Conservation (phyloP, 1,140 invertebrate species). For the Stratiolaelaps scimitus region DNA sequence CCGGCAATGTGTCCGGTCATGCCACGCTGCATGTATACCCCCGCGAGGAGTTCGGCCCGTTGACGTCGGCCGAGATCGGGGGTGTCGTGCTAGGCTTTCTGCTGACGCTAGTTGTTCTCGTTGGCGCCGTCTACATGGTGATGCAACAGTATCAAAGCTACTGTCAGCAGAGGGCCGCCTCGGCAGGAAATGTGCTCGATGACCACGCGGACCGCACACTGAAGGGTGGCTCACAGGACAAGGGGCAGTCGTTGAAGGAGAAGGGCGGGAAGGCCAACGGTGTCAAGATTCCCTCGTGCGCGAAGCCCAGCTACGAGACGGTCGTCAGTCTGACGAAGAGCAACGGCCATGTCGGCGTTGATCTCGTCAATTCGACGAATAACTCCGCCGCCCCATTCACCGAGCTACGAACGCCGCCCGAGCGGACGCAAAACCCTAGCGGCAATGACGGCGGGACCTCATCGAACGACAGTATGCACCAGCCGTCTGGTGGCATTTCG, state of each 20-base stretch:
- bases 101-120: constrained; percentile 17
- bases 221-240: not conserved
- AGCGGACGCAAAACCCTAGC: too few relatives aligned
- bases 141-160: constrained; percentile 24
- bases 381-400: not conserved
- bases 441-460: too few relatives aligned
- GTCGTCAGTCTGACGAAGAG: not conserved
- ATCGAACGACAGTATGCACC: too few relatives aligned
- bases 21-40: constrained; percentile 63
- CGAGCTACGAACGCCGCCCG: not conserved
- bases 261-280: not conserved
- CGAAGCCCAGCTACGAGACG: constrained; percentile 17
- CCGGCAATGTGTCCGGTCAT: constrained; percentile 78
- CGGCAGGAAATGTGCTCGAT: not conserved
- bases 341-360: constrained; percentile 23
- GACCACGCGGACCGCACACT: too few relatives aligned
- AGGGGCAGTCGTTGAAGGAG: not conserved
- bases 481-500: too few relatives aligned
- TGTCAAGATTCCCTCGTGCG: not conserved
- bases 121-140: constrained; percentile 26
- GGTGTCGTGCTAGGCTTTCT: constrained; percentile 24
- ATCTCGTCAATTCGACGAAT: constrained; percentile 12
- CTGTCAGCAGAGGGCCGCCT: constrained; percentile 17
- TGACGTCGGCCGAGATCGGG: constrained; percentile 16
- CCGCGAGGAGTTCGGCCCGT: constrained; percentile 53